Base-by-base conservation (phyloP, 2,113 vertebrate genomes). In the Atractosteus spatula region DNA sequence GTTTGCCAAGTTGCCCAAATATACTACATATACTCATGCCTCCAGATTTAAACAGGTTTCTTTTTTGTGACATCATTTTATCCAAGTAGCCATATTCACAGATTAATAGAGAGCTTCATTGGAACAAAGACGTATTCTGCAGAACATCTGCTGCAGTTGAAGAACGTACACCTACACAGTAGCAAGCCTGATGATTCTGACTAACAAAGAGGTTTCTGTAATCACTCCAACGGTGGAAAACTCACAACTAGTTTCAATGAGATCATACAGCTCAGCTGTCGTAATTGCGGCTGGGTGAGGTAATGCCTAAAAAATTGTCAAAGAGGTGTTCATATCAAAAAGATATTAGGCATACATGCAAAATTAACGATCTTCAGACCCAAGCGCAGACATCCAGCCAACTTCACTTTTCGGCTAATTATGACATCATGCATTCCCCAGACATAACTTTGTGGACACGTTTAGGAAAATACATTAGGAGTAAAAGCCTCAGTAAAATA, bases 141-240 rank as follows among this genome's bases (percentile, higher is more conserved):
- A 8, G 66, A 17, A 11, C 56, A 69, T 67, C 14, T 56, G 63
- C 47, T 65, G 42, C 17, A 65, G 47, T 74, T n/a, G 47, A 54
- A 55, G 71, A 79, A 66, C 76, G 76, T 68, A 70, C 80, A 77
- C 71, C 70, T 79, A 76, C 65, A 73, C 66, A 64, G 67, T n/a
- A 10, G n/a, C 67, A 8, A 16, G 7, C 66, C 64, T 61, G 11
- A 13, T 62, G 66, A 68, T 56, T 17, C 14, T 57, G 16, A 47
- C 42, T 55, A 65, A 75, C 74, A 75, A 75, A 61, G 74, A 55
- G 55, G n/a, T 68, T 47, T 71, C 68, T 75, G 42, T 75, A 62
- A 71, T 43, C 10, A 12, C 13, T 47, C 62, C 62, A 54, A n/a
- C 16, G 68, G 62, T 45, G 55, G 74, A 75, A 71, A 62, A 59